Evolutionary conservation across 2,113 vertebrate species (phyloP), one percentile per base, ranked within the genome.

Genomic region (Bufo bufo): DNA sequence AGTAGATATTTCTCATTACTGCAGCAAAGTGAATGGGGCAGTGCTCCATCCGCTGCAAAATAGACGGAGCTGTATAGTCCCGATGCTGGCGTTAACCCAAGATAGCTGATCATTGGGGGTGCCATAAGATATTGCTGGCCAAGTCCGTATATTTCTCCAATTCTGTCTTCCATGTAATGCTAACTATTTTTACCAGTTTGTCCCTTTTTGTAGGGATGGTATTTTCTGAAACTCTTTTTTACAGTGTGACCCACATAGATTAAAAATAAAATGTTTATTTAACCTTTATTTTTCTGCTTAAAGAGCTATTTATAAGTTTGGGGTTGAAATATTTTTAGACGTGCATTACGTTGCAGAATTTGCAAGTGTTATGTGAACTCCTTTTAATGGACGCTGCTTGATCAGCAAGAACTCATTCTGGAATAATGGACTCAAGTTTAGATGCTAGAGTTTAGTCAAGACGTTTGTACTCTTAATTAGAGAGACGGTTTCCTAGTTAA

Each of bases 391-490:
- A 85, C n/a, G 58, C 72, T 74, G 84, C 84, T 85, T 77, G 74
- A 85, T 85, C 84, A 85, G 58, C 72, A 77, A 63, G 72, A 85
- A 85, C 72, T 85, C 77, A 85, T 77, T 85, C n/a, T 63, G 74
- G 58, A 85, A 85, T 85, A 85, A 85, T 85, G 72, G 84, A 77
- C 84, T 77, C 45, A 16, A 59, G 72, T 85, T 77, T 61, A 61
- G 45, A 77, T 77, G 72, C 72, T 65, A 2, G 54, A 52, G 11
- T 20, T 47, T 59, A 61, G 50, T 50, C 7, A 61, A 85, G 52
- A 61, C 58, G n/a, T 74, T 75, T 77, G 45, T 84, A 43, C 58
- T 63, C 43, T 85, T 85, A 85, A 85, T 85, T 85, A 85, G 20
- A 75, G 58, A 19, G 52, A 77, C 50, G 82, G 63, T 52, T 84